phyloP scores from a whole-genome alignment of 2,113 vertebrate species.

The Prietella phreatophila region DNA sequence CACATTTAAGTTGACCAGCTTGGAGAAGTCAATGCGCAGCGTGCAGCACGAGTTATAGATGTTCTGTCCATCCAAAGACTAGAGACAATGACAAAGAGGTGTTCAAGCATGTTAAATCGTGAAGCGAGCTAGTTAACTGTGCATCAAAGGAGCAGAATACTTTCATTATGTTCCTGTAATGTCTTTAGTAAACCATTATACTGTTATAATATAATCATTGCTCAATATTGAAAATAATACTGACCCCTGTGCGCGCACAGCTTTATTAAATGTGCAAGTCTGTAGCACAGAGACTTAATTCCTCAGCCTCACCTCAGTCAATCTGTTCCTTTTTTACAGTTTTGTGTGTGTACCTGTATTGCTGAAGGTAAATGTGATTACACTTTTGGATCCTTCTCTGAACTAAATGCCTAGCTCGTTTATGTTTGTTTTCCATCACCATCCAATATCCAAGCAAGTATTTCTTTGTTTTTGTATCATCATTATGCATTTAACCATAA shows the following conservation, averaged over 20 bases:
- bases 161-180: not conserved
- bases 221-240: not conserved
- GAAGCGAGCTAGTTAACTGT: not conserved
- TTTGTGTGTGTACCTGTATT: not conserved
- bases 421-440: not conserved
- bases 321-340: not conserved
- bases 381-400: not conserved
- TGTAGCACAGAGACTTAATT: not conserved
- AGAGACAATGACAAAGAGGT: not conserved
- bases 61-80: conserved; percentile 98
- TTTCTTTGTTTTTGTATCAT: not conserved
- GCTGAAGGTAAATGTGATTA: not conserved
- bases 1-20: conserved; percentile 97
- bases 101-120: not conserved
- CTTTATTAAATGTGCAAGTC: not conserved
- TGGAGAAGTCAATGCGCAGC: conserved; percentile 97
- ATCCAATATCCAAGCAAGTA: too few species aligned
- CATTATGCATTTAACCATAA: not conserved
- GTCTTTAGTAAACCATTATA: not conserved
- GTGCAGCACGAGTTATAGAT: conserved; percentile 99
- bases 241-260: not conserved
- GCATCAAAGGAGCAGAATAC: not conserved
- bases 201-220: not conserved
- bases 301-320: not conserved
- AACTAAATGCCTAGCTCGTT: not conserved